Conservation (phyloP, 2,113 vertebrate species). For the Myiopsitta monachus region DNA sequence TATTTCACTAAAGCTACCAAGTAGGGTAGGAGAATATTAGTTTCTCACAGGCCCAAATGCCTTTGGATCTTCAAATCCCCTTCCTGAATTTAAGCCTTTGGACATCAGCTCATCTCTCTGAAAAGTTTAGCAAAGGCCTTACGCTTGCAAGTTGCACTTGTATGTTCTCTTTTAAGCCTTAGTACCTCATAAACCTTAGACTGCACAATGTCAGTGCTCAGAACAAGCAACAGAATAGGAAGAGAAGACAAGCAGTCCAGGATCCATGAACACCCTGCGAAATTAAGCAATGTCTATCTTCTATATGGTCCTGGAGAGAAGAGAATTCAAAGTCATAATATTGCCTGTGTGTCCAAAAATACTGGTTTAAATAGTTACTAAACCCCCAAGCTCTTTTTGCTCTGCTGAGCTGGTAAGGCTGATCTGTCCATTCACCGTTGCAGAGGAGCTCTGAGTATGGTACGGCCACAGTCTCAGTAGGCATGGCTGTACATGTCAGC, state of each 20-base stretch:
- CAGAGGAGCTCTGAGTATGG: background rate
- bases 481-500: background rate
- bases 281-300: background rate
- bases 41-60: background rate
- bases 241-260: background rate
- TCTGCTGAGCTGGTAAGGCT: background rate
- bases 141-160: background rate
- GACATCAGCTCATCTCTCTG: background rate
- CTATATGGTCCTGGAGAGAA: background rate
- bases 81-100: background rate
- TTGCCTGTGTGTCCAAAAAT: background rate
- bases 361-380: accelerated
- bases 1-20: background rate
- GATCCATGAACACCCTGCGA: background rate
- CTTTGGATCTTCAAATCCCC: background rate
- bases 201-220: background rate
- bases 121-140: background rate
- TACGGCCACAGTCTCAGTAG: no score
- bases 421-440: background rate
- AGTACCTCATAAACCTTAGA: background rate
- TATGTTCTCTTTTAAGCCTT: background rate
- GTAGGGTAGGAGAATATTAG: background rate
- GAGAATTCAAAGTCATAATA: background rate
- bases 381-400: background rate
- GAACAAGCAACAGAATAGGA: background rate